A percentile compares a stretch with the other conserved stretches of the same genome.
These are phyloP conservation scores for Tetropium fuscum DNA, from an alignment of 2,888 invertebrate species.

Conservation along the genomic window DNA sequence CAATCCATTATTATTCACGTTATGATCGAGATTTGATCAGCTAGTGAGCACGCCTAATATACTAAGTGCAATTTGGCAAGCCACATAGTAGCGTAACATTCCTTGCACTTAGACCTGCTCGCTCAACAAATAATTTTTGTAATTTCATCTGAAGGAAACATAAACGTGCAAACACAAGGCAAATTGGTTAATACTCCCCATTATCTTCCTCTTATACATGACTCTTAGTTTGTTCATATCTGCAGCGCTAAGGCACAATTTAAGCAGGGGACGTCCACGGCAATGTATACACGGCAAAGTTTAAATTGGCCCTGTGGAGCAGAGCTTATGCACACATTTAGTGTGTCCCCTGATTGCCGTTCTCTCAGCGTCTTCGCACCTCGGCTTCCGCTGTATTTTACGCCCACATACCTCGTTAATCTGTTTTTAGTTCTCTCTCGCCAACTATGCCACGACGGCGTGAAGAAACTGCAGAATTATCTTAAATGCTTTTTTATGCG, in stretches of 20 bases:
- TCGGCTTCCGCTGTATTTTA: background rate
- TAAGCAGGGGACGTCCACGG: conserved; percentile 1
- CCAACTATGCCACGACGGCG: background rate
- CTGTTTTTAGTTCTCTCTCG: conserved; percentile 11
- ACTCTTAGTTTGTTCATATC: conserved; percentile 21
- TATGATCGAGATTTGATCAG: no score
- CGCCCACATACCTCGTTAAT: conserved; percentile 8
- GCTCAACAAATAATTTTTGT: no score
- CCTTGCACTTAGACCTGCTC: no score
- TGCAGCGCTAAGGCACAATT: conserved; percentile 13
- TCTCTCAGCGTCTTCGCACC: conserved; percentile 19
- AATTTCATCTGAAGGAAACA: no score
- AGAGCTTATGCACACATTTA: conserved; percentile 13
- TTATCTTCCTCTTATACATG: conserved; percentile 1
- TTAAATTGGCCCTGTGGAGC: conserved; percentile 17
- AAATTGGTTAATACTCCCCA: conserved; percentile 15
- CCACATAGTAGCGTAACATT: no score
- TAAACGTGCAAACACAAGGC: conserved; percentile 14
- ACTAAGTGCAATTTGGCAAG: no score
- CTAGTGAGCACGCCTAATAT: no score
- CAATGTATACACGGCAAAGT: conserved; percentile 18
- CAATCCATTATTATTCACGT: no score
- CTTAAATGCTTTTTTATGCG: conserved; percentile 5
- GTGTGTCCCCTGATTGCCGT: conserved; percentile 3
- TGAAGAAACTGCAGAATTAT: background rate